Conservation (phyloP, 2,888 invertebrate genomes). For the Cryptocephalus moraei region DNA sequence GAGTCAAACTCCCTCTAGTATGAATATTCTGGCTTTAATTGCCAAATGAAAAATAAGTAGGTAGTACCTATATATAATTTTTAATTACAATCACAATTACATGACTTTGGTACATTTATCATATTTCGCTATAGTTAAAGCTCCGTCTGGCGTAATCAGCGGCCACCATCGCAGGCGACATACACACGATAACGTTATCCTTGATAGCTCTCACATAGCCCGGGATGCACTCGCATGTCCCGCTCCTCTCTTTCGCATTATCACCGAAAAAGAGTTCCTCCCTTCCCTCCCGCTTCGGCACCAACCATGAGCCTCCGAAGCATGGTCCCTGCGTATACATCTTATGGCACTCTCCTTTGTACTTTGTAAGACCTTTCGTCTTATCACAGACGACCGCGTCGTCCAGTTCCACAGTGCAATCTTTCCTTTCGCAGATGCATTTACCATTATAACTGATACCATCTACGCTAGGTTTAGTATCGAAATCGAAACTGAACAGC, state of each 20-base stretch:
- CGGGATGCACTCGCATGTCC: constrained; percentile 54
- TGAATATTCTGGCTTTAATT: too few relatives aligned
- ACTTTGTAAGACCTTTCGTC: constrained; percentile 48
- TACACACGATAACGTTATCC: constrained; percentile 40
- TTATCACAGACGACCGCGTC: constrained; percentile 11
- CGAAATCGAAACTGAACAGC: constrained; percentile 73
- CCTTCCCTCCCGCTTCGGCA: constrained; percentile 40
- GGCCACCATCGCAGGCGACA: constrained; percentile 51
- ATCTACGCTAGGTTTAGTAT: constrained; percentile 64
- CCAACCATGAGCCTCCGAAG: constrained; percentile 58
- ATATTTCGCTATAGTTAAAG: constrained; percentile 17
- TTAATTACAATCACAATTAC: neutral
- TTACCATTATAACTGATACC: constrained; percentile 76
- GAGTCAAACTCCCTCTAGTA: too few relatives aligned
- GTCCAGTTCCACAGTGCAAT: constrained; percentile 9
- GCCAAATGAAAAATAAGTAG: neutral
- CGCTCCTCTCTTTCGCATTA: constrained; percentile 18
- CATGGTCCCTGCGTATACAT: constrained; percentile 73
- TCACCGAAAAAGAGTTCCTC: constrained; percentile 14
- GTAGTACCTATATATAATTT: neutral
- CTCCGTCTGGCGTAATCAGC: constrained; percentile 54
- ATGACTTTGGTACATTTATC: neutral
- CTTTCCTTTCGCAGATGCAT: constrained; percentile 51
- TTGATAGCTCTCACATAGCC: constrained; percentile 43
- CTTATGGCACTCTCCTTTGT: constrained; percentile 62